Evolutionary conservation across 2,797 vertebrate species (phyloP), one percentile per base, ranked within the genome.

Genomic region (Xiphophorus birchmanni): DNA sequence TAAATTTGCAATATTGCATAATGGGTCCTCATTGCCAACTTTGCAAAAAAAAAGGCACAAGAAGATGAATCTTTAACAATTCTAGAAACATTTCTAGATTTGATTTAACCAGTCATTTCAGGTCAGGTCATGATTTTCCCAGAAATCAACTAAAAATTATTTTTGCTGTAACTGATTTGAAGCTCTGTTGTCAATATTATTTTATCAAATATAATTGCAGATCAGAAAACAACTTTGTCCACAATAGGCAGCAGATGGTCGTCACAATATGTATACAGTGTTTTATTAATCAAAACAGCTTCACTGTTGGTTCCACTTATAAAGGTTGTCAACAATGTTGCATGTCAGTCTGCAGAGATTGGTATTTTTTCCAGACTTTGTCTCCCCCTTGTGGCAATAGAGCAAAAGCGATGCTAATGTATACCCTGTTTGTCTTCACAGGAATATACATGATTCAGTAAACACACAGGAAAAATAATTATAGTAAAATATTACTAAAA

Each of bases 31-130:
- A n/a, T 42, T n/a, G 4, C 45, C 23, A 44, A 29, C 5, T 45
- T 45, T 15, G 40, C 23, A 71, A 5, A 3, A 52, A 52, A 0
- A 23, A 42, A 40, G 8, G 21, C 63, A 67, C 1, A 37, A 35
- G 32, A 0, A 65, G 3, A 37, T 0, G 0, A 12, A 0, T 35
- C 2, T 63, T 21, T 67, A 9, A 0, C 4, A 11, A 23, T 42
- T 42, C 42, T 4, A 67, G 4, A 67, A 11, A 67, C 40, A 65
- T 10, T 35, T 2, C 63, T 23, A 37, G 0, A 54, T 54, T 11
- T 54, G 7, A 54, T 23, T 54, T 26, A 54, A 54, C 1, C 23
- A 54, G 1, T 54, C 52, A 26, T 54, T 56, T 56, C 17, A 65
- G 7, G 32, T 63, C 32, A 35, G 60, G 3, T 37, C 60, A 63